phyloP scores from a whole-genome alignment of 1,140 invertebrate species.

The Hesperophylax magnus region DNA sequence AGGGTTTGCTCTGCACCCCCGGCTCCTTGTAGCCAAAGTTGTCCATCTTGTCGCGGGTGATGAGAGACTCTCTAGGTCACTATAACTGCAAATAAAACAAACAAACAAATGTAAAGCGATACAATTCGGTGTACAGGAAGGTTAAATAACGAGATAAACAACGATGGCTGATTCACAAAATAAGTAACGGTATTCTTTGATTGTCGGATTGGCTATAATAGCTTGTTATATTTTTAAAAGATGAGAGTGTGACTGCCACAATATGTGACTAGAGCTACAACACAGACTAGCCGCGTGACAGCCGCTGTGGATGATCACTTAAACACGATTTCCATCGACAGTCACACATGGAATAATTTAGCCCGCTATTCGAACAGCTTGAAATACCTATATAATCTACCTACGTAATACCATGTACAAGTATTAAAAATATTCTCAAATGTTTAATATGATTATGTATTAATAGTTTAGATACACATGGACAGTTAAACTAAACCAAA shows the following conservation, averaged over 20 bases:
- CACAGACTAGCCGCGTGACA: slow-evolving; percentile 48
- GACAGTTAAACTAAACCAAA: not conserved
- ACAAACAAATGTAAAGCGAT: not conserved
- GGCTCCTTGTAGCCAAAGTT: slow-evolving; percentile 66
- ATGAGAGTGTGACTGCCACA: not conserved
- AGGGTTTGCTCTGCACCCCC: slow-evolving; percentile 57
- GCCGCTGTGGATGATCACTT: slow-evolving; percentile 46
- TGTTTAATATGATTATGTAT: too few species aligned
- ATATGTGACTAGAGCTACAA: not conserved
- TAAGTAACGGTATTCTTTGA: slow-evolving; percentile 44
- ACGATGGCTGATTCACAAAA: slow-evolving; percentile 38
- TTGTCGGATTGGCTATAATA: slow-evolving; percentile 1
- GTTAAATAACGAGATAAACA: not conserved
- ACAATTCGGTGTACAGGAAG: too few species aligned
- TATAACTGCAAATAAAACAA: slow-evolving; percentile 29
- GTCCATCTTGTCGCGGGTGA: slow-evolving; percentile 59
- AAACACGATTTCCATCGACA: slow-evolving; percentile 46
- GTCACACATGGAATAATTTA: slow-evolving; percentile 27
- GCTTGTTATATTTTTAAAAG: slow-evolving; percentile 21
- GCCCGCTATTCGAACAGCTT: slow-evolving; percentile 27
- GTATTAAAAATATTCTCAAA: too few species aligned
- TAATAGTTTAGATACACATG: not conserved
- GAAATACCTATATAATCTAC: not conserved
- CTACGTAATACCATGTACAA: too few species aligned
- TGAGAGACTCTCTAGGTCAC: not conserved